These are phyloP conservation scores for Brachionus calyciflorus DNA, from an alignment of 1,140 invertebrate genomes.

Conservation along the genomic window DNA sequence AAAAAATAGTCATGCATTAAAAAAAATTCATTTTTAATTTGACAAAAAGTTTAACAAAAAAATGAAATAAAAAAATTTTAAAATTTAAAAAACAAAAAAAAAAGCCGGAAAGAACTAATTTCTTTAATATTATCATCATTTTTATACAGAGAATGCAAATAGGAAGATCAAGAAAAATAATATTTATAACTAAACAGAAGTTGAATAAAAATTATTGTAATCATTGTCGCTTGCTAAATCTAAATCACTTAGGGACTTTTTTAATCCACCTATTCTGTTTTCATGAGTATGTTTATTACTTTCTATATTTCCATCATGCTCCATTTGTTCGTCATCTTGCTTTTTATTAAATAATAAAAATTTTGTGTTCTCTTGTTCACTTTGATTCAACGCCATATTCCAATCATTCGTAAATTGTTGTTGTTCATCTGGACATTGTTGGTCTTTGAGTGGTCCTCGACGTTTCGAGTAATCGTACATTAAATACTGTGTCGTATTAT, in stretches of 20 bases:
- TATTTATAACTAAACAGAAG: constrained; percentile 6
- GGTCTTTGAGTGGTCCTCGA: constrained; percentile 28
- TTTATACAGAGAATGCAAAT: too few species aligned
- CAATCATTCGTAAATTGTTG: constrained; percentile 38
- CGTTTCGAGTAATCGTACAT: constrained; percentile 44
- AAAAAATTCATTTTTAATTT: too few species aligned
- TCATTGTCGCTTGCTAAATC: constrained; percentile 24
- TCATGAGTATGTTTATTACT: neutral
- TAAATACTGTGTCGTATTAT: constrained; percentile 42
- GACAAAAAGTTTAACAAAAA: too few species aligned
- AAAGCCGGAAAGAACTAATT: too few species aligned
- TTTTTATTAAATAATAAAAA: neutral
- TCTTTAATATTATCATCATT: constrained; percentile 28
- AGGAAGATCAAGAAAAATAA: neutral
- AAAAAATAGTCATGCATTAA: too few species aligned
- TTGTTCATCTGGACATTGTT: constrained; percentile 28
- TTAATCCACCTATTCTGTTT: neutral
- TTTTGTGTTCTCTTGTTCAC: neutral
- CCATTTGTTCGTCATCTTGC: neutral
- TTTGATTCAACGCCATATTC: constrained; percentile 32
- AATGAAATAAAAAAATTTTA: too few species aligned
- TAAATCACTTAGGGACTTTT: constrained; percentile 27
- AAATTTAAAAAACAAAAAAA: too few species aligned
- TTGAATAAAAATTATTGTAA: constrained; percentile 23
- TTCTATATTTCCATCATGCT: neutral